Evolutionary conservation across 2,797 vertebrate genomes (phyloP).

Genomic region (Sitta carolinensis): DNA sequence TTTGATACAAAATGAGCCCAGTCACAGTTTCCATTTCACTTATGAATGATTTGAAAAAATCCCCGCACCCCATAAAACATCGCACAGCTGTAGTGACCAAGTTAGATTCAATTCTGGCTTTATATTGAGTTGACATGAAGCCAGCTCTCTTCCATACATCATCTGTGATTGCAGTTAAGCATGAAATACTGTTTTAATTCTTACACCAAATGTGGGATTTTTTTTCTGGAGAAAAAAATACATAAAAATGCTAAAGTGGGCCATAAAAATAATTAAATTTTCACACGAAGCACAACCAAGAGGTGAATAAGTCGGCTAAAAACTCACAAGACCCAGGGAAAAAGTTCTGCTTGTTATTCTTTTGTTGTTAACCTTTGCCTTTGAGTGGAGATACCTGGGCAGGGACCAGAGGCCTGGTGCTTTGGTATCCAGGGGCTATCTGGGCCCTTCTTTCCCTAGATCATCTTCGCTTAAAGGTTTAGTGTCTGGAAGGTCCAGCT

Average conservation of each 20-base stretch:
- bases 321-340: not conserved
- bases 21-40: conserved; percentile 69
- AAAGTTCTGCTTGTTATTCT: not conserved
- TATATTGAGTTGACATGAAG: conserved; percentile 73
- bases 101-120: conserved; percentile 73
- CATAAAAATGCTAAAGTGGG: conserved; percentile 70
- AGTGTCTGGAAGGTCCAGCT: not conserved
- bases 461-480: not conserved
- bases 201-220: conserved; percentile 53
- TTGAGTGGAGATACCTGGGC: not conserved
- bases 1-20: conserved; percentile 68
- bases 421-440: not conserved
- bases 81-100: conserved; percentile 71
- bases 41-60: conserved; percentile 46
- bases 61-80: conserved; percentile 58
- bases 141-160: conserved; percentile 73
- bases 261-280: conserved; percentile 68
- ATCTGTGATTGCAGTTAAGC: conserved; percentile 68
- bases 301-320: conserved; percentile 55
- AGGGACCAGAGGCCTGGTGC: not conserved
- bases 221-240: conserved; percentile 53
- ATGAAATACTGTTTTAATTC: conserved; percentile 77
- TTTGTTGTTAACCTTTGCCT: conserved; percentile 20
- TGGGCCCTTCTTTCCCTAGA: not conserved
- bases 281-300: conserved; percentile 41